Evolutionary conservation across 2,113 vertebrate genomes (phyloP).

Genomic region (Sebastes schlegelii): DNA sequence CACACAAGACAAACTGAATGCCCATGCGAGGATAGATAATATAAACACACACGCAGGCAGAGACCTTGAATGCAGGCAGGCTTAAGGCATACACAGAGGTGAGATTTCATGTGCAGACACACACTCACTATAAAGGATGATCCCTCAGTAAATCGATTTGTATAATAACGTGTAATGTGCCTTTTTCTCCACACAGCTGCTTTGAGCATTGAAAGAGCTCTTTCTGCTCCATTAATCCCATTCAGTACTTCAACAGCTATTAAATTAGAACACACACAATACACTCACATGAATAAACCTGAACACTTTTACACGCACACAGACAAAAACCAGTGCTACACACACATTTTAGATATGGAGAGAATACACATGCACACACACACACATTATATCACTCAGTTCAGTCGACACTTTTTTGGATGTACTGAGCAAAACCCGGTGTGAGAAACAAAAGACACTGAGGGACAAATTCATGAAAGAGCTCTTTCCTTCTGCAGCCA

Average conservation of each 20-base stretch:
- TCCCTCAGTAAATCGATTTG: background rate
- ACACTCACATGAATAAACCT: background rate
- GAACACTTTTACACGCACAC: background rate
- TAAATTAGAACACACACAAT: slow-evolving; percentile 13
- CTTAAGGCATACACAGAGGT: background rate
- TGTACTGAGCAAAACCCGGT: slow-evolving; percentile 13
- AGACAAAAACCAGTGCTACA: background rate
- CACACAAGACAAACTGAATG: slow-evolving; percentile 2
- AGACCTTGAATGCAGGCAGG: background rate
- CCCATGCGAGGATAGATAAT: background rate
- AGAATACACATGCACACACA: too few relatives aligned
- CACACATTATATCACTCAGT: background rate
- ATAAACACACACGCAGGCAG: background rate
- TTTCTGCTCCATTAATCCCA: background rate
- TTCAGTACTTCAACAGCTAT: slow-evolving; percentile 15
- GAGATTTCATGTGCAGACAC: too few relatives aligned
- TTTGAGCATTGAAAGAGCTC: slow-evolving; percentile 1
- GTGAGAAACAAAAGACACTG: slow-evolving; percentile 18
- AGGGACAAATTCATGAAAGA: slow-evolving; percentile 41
- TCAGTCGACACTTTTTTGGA: slow-evolving; percentile 22
- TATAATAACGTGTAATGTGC: slow-evolving; percentile 20
- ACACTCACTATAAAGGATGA: background rate
- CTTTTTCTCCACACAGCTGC: slow-evolving; percentile 24
- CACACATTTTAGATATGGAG: too few relatives aligned
- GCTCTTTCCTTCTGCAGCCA: background rate